These are phyloP conservation scores for Pammene fasciana DNA, from an alignment of 2,888 invertebrate species.

Conservation along the genomic window DNA sequence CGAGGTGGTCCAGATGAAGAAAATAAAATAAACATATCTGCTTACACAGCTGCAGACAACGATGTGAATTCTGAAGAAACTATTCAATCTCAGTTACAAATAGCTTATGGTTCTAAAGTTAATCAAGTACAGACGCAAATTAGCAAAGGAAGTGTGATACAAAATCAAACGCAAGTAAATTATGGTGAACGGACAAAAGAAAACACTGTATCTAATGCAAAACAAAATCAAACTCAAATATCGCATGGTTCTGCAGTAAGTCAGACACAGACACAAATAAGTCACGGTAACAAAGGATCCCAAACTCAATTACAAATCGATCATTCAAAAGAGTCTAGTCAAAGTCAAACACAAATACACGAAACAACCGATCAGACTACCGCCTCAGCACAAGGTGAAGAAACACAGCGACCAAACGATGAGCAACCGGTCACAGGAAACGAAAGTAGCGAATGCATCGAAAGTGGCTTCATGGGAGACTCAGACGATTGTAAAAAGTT, in stretches of 20 bases:
- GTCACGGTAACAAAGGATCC: conserved; percentile 55
- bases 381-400: conserved; percentile 43
- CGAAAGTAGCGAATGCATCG: conserved; percentile 51
- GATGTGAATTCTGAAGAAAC: conserved; percentile 44
- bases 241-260: conserved; percentile 56
- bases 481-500: conserved; percentile 85
- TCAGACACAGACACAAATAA: conserved; percentile 61
- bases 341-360: conserved; percentile 56
- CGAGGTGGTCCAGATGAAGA: conserved; percentile 49
- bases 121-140: conserved; percentile 62
- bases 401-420: conserved; percentile 39
- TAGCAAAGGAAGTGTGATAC: conserved; percentile 53
- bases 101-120: conserved; percentile 56
- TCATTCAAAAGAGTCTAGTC: conserved; percentile 60
- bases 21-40: conserved; percentile 9
- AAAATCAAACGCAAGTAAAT: conserved; percentile 63
- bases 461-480: conserved; percentile 85
- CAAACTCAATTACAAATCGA: conserved; percentile 65
- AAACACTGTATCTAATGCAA: conserved; percentile 43
- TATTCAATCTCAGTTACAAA: conserved; percentile 58
- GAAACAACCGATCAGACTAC: conserved; percentile 48
- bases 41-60: conserved; percentile 30
- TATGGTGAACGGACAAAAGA: conserved; percentile 51
- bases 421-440: conserved; percentile 26
- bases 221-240: conserved; percentile 63